Evolutionary conservation across 2,888 invertebrate species (phyloP), one percentile per base, ranked within the genome.

Genomic region (Coenonympha arcania): DNA sequence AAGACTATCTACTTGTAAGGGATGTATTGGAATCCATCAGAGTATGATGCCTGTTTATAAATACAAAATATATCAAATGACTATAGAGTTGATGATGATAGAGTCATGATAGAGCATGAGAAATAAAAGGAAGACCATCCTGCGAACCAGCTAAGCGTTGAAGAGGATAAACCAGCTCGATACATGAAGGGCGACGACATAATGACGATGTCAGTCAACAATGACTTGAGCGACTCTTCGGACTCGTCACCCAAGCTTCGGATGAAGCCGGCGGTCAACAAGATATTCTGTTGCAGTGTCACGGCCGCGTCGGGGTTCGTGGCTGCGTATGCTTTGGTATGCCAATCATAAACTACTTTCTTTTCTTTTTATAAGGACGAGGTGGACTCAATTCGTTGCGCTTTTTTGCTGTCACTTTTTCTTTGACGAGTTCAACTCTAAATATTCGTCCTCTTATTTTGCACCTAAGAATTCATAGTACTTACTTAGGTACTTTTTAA

Each of bases 231-330:
- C 47, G 84, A 81, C 2, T 54, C 45, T 19, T 26, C 71, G 20
- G 82, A 81, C 53, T 50, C 70, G 4, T 50, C 71, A 2, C 76
- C 76, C 1, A 79, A 74, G 61, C 56, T 76, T 37, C 65, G 73
- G 4, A 87, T 87, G 87, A 83, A 77, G 62, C 87, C 87, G 1
- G 87, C 87, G 0, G 67, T 87, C 11, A 80, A 67, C 52, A 79
- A 71, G 50, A 79, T 87, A 61, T 87, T 86, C 64, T 87, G 87
- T 63, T 87, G 87, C 63, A 87, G 87, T 46, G 86, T 87, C 1
- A 87, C 86, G 0, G 87, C 87, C 15, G 87, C 87, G 1, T 78
- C 87, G 0, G 87, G 87, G 1, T 87, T 87, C 52, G 75, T 87
- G 11, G 87, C 87, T 46, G 87, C 87, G 26, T 87, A 87, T 64